Conservation (phyloP, 2,113 vertebrate genomes). For the Apeltes quadracus region DNA sequence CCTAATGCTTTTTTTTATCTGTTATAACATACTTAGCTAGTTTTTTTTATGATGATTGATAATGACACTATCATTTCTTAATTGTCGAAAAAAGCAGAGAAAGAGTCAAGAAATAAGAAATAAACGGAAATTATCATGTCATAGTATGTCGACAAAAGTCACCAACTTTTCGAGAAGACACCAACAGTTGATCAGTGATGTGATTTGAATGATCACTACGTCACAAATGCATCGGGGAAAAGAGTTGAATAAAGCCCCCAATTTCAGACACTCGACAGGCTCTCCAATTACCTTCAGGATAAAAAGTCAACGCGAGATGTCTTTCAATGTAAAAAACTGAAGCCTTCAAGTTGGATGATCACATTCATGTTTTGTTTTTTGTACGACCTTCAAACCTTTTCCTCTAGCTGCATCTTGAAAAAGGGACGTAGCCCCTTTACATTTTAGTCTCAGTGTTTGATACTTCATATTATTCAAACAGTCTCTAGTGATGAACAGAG, state of each 20-base stretch:
- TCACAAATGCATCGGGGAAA: too few species aligned
- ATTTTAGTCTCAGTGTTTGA: slow-evolving; percentile 9
- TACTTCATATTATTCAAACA: slow-evolving; percentile 9
- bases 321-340: slow-evolving; percentile 25
- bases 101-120: neutral
- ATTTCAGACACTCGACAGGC: neutral
- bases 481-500: neutral
- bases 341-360: slow-evolving; percentile 64
- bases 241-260: neutral
- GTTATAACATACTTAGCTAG: too few species aligned
- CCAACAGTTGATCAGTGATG: too few species aligned
- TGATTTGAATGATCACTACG: too few species aligned
- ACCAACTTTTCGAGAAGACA: too few species aligned
- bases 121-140: neutral
- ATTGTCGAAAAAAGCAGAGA: too few species aligned
- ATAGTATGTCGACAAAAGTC: neutral
- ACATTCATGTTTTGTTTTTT: slow-evolving; percentile 17
- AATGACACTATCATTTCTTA: too few species aligned
- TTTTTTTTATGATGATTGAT: too few species aligned
- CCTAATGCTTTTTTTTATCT: too few species aligned
- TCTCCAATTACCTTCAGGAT: neutral
- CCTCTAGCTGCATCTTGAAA: slow-evolving; percentile 5
- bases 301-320: slow-evolving; percentile 25
- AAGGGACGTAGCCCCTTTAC: neutral
- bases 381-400: slow-evolving; percentile 39